phyloP scores from a whole-genome alignment of 2,888 invertebrate species.

The Phasia obesa region DNA sequence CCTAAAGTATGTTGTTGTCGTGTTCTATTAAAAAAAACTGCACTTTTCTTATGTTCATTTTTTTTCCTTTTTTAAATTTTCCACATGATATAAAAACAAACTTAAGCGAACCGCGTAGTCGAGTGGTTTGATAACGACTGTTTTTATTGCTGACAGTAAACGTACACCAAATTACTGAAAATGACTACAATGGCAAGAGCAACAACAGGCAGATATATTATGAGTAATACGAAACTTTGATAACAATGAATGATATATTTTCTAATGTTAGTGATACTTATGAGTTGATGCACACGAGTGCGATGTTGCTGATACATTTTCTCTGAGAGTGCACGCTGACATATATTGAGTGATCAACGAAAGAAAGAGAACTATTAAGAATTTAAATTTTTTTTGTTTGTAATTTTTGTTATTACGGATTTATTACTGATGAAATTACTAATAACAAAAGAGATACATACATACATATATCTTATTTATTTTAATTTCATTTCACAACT shows the following conservation, averaged over 20 bases:
- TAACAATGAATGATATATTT: constrained; percentile 42
- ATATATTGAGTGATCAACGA: not conserved
- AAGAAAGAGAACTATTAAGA: not conserved
- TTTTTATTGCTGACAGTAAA: constrained; percentile 42
- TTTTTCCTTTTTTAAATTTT: constrained; percentile 20
- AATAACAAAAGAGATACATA: no score
- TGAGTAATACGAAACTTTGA: constrained; percentile 25
- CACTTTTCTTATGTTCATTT: constrained; percentile 2
- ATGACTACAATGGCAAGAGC: constrained; percentile 36
- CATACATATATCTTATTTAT: no score
- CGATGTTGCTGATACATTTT: constrained; percentile 12
- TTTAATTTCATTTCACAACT: no score
- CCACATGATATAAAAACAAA: constrained; percentile 6
- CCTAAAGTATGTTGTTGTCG: not conserved
- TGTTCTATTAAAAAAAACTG: constrained; percentile 8
- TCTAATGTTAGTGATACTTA: constrained; percentile 33
- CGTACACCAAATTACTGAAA: constrained; percentile 48
- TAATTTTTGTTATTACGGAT: no score
- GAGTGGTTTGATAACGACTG: constrained; percentile 67
- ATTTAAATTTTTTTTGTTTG: no score
- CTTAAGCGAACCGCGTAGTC: constrained; percentile 37
- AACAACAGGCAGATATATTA: constrained; percentile 9
- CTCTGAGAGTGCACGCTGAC: not conserved
- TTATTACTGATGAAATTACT: no score
- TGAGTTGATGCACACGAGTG: not conserved